Base-by-base conservation (phyloP, 1,140 invertebrate species). In the Notospermus geniculatus region DNA sequence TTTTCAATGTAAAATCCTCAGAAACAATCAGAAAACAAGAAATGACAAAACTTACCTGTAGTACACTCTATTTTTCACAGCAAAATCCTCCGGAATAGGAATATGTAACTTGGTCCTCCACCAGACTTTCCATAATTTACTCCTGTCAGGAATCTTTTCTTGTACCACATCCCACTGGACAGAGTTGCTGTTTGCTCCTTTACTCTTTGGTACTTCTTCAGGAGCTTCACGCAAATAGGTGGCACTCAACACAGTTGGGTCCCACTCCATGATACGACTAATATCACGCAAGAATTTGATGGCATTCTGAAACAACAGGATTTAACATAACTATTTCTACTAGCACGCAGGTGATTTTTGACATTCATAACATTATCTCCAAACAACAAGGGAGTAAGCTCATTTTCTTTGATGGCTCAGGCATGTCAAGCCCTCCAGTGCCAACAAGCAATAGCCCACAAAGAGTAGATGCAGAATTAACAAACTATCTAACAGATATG, bases 251-350 rank as follows among this genome's bases (percentile, higher is more conserved):
- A 71, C 69, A 13, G 68, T 67, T 25, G 72, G 72, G 41, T 71
- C 71, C 72, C 72, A 74, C 39, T 71, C 71, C 64, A 68, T 67
- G n/a, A 64, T 67, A 54, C 63, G 62, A 13, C 65, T 60, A 11
- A 70, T 59, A 62, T 72, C 70, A 60, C 70, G 70, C 28, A 74
- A 54, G 1, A 74, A 62, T 54, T 71, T 68, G 23, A 71, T 54
- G 13, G 71, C 59, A n/a, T 63, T 59, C 72, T 74, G 65, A 25
- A 62, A 60, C 19, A 41, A n/a, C n/a, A n/a, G n/a, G n/a, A n/a
- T n/a, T n/a, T n/a, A n/a, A n/a, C n/a, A n/a, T n/a, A n/a, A n/a
- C n/a, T n/a, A n/a, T n/a, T n/a, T n/a, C n/a, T n/a, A n/a, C n/a
- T n/a, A n/a, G n/a, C n/a, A n/a, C n/a, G n/a, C n/a, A n/a, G n/a